phyloP scores from a whole-genome alignment of 2,797 vertebrate species.

The Rousettus madagascariensis region DNA sequence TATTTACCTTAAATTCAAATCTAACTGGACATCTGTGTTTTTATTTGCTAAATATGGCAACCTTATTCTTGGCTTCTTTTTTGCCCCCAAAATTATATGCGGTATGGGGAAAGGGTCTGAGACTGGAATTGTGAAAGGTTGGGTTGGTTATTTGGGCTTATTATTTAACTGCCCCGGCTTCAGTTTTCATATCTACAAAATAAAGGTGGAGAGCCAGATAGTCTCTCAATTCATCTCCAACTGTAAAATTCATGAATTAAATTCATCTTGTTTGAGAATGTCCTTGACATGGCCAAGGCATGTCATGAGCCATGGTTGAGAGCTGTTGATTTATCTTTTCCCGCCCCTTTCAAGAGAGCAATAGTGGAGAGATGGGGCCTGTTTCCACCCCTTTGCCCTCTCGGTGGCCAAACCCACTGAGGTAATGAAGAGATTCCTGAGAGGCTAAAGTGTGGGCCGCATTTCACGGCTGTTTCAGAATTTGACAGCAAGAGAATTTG shows the following conservation, averaged over 20 bases:
- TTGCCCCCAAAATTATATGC: not conserved
- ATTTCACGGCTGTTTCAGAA: constrained; percentile 56
- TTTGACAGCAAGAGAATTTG: constrained; percentile 51
- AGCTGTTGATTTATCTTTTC: not conserved
- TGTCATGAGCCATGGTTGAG: not conserved
- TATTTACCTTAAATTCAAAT: constrained; percentile 25
- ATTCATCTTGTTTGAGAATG: not conserved
- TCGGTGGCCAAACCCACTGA: not conserved
- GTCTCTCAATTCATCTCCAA: not conserved
- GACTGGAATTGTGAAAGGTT: not conserved
- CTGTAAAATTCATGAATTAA: not conserved
- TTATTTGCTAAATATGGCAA: constrained; percentile 2
- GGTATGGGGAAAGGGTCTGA: not conserved
- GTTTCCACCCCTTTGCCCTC: not conserved
- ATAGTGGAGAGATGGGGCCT: not conserved
- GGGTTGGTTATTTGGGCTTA: not conserved
- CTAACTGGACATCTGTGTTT: not conserved
- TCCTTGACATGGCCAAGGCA: not conserved
- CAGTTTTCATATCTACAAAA: not conserved
- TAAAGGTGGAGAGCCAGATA: not conserved
- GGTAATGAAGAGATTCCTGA: constrained; percentile 46
- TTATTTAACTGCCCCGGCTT: not conserved
- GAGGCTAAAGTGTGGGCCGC: constrained; percentile 41
- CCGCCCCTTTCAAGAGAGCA: not conserved
- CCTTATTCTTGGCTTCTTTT: not conserved